Percentiles rank a stretch among this genome's conserved stretches.
These are phyloP conservation scores for Drosophila yooni DNA, from an alignment of 2,888 invertebrate species.

Conservation along the genomic window DNA sequence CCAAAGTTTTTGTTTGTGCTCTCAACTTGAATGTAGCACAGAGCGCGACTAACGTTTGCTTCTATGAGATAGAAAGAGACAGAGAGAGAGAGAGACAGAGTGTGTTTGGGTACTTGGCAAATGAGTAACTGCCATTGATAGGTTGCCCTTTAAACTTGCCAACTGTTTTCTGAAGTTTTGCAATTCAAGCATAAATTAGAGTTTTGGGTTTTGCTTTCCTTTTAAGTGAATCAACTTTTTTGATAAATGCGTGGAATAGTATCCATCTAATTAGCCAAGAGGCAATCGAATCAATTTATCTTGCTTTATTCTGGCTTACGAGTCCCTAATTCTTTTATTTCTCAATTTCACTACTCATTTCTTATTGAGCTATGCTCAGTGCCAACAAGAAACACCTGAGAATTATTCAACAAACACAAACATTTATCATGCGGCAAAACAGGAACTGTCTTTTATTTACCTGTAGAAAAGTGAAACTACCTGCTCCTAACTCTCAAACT, in stretches of 20 bases:
- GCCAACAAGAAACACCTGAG: constrained; percentile 46
- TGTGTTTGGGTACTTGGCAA: constrained; percentile 39
- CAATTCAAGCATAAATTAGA: constrained; percentile 35
- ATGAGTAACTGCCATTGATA: constrained; percentile 63
- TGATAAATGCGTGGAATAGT: constrained; percentile 41
- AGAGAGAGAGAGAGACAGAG: background rate
- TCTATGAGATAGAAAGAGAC: background rate
- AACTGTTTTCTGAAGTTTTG: constrained; percentile 36
- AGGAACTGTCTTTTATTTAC: constrained; percentile 57
- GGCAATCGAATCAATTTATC: constrained; percentile 42
- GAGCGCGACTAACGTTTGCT: constrained; percentile 13
- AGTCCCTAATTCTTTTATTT: constrained; percentile 2
- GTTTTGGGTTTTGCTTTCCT: constrained; percentile 2
- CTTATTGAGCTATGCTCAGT: constrained; percentile 25
- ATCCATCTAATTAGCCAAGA: constrained; percentile 43
- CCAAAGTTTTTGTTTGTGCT: constrained; percentile 71
- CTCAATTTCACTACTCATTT: constrained; percentile 21
- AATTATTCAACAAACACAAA: constrained; percentile 22
- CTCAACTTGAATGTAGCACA: constrained; percentile 37
- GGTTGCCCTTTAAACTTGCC: constrained; percentile 53
- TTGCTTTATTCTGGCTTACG: constrained; percentile 38
- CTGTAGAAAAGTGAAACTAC: constrained; percentile 54
- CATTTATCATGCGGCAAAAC: constrained; percentile 66
- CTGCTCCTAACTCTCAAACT: constrained; percentile 34
- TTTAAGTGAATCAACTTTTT: constrained; percentile 35